These are phyloP conservation scores for Lagorchestes hirsutus DNA, from an alignment of 2,797 vertebrate genomes.

Conservation along the genomic window DNA sequence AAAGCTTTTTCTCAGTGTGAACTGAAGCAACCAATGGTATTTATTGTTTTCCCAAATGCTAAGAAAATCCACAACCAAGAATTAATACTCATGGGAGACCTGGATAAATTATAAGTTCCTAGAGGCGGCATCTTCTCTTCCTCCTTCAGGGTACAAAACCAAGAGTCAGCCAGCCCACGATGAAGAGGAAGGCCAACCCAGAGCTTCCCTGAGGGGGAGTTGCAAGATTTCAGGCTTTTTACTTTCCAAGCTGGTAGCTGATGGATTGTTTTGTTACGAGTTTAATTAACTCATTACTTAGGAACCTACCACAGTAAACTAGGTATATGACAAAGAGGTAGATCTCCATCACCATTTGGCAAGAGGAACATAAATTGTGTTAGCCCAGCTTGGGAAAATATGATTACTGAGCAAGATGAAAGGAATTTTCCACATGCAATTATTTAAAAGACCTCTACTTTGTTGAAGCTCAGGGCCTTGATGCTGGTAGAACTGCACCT, in stretches of 20 bases:
- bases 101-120: conserved; percentile 25
- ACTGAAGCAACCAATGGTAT: conserved; percentile 28
- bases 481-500: background rate
- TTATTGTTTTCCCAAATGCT: conserved; percentile 58
- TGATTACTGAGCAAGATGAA: conserved; percentile 44
- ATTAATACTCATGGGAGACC: conserved; percentile 49
- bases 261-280: conserved; percentile 55
- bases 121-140: background rate
- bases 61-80: conserved; percentile 32
- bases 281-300: conserved; percentile 70
- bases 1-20: conserved; percentile 49
- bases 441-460: conserved; percentile 17
- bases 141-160: background rate
- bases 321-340: conserved; percentile 15
- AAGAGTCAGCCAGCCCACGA: background rate
- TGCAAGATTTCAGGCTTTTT: conserved; percentile 43
- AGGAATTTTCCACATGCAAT: conserved; percentile 10
- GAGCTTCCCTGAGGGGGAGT: conserved; percentile 50
- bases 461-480: background rate
- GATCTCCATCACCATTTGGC: conserved; percentile 45
- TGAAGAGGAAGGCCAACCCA: background rate
- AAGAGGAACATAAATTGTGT: conserved; percentile 23
- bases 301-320: conserved; percentile 73
- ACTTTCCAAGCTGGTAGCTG: conserved; percentile 58
- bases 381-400: background rate